Evolutionary conservation across 2,888 invertebrate species (phyloP), one percentile per base, ranked within the genome.

Genomic region (Ochropacha duplaris): DNA sequence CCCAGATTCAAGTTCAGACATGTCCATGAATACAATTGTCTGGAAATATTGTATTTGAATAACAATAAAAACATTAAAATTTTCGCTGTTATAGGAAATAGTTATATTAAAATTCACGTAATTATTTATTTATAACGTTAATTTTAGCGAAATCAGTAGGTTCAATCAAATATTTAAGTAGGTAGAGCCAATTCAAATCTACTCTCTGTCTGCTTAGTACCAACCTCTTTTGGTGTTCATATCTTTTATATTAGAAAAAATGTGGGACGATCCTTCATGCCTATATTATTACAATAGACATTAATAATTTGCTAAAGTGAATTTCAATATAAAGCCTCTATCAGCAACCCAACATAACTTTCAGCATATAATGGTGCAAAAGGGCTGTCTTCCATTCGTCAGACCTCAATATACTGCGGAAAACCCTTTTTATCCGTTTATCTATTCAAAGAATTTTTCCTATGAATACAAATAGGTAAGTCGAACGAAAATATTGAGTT

Each of bases 401-500:
- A 83, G 75, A 77, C 73, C 75, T 74, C 74, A 71, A 75, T 80
- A 79, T 83, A 79, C 79, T 75, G 74, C 74, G 75, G 71, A 76
- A 76, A 82, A 81, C 84, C 84, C 81, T 80, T 83, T 77, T 79
- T 76, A 79, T 76, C 79, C 79, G 79, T 81, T 86, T 86, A 86
- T 81, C 79, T 83, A 85, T 86, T 86, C 86, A 81, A 81, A 77
- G 78, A 84, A 82, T 76, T 80, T 81, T 81, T 81, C 80, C 75
- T 75, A 84, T 87, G 87, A 87, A 87, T 87, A 87, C 80, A 82
- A 86, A 86, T 86, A 80, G 77, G 77, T 70, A 71, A 74, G 77
- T 76, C 74, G 81, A 83, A 81, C 79, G 81, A 81, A 83, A 81
- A 83, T 81, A 80, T 85, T 83, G 76, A 72, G 69, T 68, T 65